Evolutionary conservation across 2,113 vertebrate genomes (phyloP), one percentile per base, ranked within the genome.

Genomic region (Capra hircus): DNA sequence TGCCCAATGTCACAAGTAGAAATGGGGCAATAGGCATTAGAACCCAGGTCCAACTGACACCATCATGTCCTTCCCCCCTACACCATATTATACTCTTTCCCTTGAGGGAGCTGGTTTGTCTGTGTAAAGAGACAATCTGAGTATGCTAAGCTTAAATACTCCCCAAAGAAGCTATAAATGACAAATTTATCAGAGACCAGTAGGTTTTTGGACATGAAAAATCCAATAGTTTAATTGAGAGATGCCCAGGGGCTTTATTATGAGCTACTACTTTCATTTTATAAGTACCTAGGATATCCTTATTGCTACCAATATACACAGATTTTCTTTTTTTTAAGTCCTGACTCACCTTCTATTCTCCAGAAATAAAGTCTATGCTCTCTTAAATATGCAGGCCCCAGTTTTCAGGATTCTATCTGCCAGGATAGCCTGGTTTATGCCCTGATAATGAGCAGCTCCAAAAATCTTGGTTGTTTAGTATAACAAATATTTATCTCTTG

Each of bases 151-250:
- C 28, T 85, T 91, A 96, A 94, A 11, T 33, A 59, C 28, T 88
- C 84, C 94, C 59, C 86, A 82, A 64, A 94, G 93, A 88, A 80
- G n/a, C 13, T 28, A 25, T 97, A 94, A 91, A 77, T 53, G 45
- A 94, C 5, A 93, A 82, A 17, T 90, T 67, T 95, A 91, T 77
- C 25, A 30, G 74, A 94, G 52, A 64, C 25, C 21, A 48, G 16
- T 48, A 80, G 82, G 25, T 62, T 81, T 96, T 89, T 40, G 40
- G 62, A 84, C 9, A 53, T 57, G 48, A 94, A 95, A 81, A 85
- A 7, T 17, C 64, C 52, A 93, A 88, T 45, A 59, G 28, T 90
- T 96, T 52, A 80, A 33, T 33, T 92, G n/a, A 93, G 88, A 94
- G 64, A 87, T 95, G 21, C 33, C 52, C 86, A 94, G 64, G 67